These are phyloP conservation scores for Pangasianodon hypophthalmus DNA, from an alignment of 2,113 vertebrate genomes.

Conservation along the genomic window DNA sequence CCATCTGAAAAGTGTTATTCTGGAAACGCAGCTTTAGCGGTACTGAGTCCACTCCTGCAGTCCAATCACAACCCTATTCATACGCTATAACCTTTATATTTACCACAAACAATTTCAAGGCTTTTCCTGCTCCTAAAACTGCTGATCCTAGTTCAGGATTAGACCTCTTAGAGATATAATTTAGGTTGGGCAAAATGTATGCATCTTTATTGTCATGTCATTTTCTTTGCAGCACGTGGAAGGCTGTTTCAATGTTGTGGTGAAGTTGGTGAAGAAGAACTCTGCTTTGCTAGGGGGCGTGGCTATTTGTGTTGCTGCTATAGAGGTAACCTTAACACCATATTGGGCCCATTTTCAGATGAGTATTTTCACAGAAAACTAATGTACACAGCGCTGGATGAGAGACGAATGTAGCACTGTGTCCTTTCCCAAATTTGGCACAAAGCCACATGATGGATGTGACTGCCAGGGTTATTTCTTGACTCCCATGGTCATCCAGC, in stretches of 20 bases:
- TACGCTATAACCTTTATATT: background rate
- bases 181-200: background rate
- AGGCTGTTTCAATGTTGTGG: slow-evolving; percentile 65
- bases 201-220: background rate
- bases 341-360: background rate
- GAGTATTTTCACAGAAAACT: background rate
- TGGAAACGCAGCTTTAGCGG: background rate
- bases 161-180: background rate
- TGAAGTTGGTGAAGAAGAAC: slow-evolving; percentile 65
- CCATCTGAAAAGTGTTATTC: fast-evolving
- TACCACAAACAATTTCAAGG: background rate
- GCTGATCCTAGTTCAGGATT: background rate
- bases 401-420: background rate
- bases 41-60: background rate
- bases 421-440: background rate
- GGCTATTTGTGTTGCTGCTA: slow-evolving; percentile 64
- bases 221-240: slow-evolving; percentile 44
- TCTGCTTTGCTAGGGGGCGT: slow-evolving; percentile 66
- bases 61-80: background rate
- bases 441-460: background rate
- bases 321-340: slow-evolving; percentile 70
- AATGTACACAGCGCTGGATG: background rate
- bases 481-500: background rate
- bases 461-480: no score
- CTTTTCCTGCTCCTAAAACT: background rate